Conservation (phyloP, 2,888 invertebrate species). For the Tanaodytes sp. region DNA sequence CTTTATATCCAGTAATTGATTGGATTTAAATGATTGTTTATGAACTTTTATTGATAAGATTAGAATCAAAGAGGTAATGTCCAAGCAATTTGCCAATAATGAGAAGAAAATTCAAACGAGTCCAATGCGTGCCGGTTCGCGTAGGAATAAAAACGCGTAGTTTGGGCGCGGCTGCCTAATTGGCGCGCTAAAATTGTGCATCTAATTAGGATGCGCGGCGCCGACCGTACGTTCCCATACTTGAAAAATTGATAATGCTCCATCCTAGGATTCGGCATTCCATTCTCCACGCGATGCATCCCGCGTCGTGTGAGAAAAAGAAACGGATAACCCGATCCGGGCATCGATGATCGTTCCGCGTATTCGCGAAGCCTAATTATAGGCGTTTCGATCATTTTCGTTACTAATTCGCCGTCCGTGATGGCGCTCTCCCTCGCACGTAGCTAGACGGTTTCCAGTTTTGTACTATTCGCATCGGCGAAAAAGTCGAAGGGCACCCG, state of each 20-base stretch:
- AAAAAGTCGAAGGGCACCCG: constrained; percentile 46
- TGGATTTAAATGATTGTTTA: no score
- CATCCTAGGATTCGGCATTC: constrained; percentile 39
- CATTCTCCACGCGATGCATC: constrained; percentile 47
- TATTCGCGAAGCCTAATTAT: constrained; percentile 68
- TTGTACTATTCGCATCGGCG: constrained; percentile 45
- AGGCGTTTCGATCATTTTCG: constrained; percentile 65
- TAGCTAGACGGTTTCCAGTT: constrained; percentile 43
- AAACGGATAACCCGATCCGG: constrained; percentile 47
- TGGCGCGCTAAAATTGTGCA: no score
- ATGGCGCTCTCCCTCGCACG: constrained; percentile 24
- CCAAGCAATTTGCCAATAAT: no score
- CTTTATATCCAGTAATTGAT: no score
- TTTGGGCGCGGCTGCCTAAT: no score
- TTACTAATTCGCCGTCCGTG: constrained; percentile 35
- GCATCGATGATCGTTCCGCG: constrained; percentile 57
- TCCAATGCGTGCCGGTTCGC: no score
- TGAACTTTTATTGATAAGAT: no score
- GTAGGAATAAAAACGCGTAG: no score
- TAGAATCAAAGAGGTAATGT: no score
- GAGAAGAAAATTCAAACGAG: no score
- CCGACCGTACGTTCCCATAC: no score
- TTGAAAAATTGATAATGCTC: constrained; percentile 21
- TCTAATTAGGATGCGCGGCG: no score
- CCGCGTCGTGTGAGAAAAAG: constrained; percentile 54